These are phyloP conservation scores for Pharmacophagus antenor DNA, from an alignment of 2,888 invertebrate species.

Conservation along the genomic window DNA sequence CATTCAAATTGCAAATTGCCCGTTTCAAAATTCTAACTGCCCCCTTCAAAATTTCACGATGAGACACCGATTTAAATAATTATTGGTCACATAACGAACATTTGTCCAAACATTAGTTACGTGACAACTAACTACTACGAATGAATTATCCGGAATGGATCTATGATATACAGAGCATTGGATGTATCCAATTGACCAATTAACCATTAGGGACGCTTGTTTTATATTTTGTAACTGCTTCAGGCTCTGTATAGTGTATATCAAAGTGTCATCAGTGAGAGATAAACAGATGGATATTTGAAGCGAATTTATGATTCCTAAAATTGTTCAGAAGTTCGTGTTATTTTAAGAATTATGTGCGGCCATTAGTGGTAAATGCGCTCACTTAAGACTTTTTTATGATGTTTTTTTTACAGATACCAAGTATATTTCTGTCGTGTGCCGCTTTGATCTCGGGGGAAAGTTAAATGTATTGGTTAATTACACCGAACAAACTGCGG, in stretches of 20 bases:
- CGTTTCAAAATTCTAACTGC: no score
- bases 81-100: no score
- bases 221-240: neutral
- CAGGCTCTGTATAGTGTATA: neutral
- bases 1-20: no score
- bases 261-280: conserved; percentile 1
- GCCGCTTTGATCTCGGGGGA: conserved; percentile 34
- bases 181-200: neutral
- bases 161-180: no score
- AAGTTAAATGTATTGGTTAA: conserved; percentile 33
- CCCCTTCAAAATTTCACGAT: no score
- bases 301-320: conserved; percentile 22
- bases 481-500: conserved; percentile 31
- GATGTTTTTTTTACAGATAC: conserved; percentile 33
- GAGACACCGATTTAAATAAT: no score
- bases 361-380: conserved; percentile 27
- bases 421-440: conserved; percentile 32
- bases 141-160: no score
- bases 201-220: neutral
- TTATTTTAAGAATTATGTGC: conserved; percentile 30
- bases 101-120: no score
- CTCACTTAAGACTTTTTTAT: conserved; percentile 30
- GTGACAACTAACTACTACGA: no score
- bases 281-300: conserved; percentile 16
- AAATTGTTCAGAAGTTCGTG: conserved; percentile 26